phyloP scores from a whole-genome alignment of 2,797 vertebrate species.

The Jordanella pulchra region DNA sequence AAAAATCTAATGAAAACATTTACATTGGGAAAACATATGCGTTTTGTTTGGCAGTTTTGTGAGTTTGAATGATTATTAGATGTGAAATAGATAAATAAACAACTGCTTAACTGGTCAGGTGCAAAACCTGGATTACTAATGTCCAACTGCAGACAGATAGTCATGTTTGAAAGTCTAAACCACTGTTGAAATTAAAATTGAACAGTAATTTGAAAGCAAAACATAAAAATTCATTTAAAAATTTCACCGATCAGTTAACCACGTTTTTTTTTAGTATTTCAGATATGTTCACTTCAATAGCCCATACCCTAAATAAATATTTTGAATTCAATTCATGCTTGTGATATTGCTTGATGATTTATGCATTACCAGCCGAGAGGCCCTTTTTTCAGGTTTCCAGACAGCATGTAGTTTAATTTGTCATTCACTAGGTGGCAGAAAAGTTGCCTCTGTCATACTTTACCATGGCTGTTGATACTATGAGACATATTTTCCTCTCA shows the following conservation, averaged over 20 bases:
- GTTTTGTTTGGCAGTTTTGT: neutral
- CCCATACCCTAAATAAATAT: neutral
- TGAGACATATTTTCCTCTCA: constrained; percentile 9
- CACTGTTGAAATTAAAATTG: neutral
- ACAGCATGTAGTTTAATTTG: constrained; percentile 29
- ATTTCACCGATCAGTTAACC: neutral
- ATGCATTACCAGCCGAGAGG: neutral
- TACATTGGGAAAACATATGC: neutral
- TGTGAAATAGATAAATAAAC: neutral
- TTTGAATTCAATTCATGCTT: neutral
- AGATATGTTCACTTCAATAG: neutral
- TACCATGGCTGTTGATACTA: constrained; percentile 24
- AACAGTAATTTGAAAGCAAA: neutral
- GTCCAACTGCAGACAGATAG: neutral
- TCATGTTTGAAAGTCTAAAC: neutral
- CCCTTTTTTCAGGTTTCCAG: constrained; percentile 5
- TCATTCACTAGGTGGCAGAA: constrained; percentile 59
- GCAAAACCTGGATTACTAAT: neutral
- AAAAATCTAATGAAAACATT: neutral
- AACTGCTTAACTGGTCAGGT: neutral
- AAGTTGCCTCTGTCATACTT: constrained; percentile 32
- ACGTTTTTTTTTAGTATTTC: neutral
- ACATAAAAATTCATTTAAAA: neutral
- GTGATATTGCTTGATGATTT: neutral
- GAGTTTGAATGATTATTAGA: neutral